Conservation (phyloP, 2,113 vertebrate genomes). For the Atlantisia rogersi region DNA sequence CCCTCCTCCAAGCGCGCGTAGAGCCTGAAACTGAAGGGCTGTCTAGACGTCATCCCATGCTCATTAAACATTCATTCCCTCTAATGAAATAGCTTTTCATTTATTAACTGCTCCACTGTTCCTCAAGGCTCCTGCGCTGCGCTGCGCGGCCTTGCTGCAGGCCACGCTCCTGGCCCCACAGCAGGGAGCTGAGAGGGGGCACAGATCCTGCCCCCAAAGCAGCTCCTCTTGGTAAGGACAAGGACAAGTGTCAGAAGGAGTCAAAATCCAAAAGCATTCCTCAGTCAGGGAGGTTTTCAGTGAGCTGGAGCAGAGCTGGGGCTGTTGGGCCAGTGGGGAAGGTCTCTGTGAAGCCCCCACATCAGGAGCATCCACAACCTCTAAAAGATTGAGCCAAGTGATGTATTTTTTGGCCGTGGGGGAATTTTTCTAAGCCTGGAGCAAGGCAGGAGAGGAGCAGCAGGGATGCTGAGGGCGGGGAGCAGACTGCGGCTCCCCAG, state of each 20-base stretch:
- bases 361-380: neutral
- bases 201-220: neutral
- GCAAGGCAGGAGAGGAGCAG: neutral
- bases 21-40: neutral
- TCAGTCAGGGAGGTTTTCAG: neutral
- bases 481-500: neutral
- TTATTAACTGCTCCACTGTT: neutral
- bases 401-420: neutral
- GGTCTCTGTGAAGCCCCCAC: neutral
- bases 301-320: neutral
- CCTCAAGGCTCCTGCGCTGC: neutral
- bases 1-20: neutral
- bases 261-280: neutral
- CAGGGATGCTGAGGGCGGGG: neutral
- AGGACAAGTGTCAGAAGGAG: neutral
- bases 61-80: slow-evolving; percentile 69
- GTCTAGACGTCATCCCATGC: slow-evolving; percentile 46
- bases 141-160: neutral
- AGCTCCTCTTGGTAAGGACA: neutral
- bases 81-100: slow-evolving; percentile 68
- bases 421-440: neutral
- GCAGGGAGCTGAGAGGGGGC: neutral
- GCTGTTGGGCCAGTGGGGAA: neutral
- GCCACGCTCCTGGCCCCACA: fast-evolving
- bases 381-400: neutral